Evolutionary conservation across 2,888 invertebrate genomes (phyloP), one percentile per base, ranked within the genome.

Genomic region (Epinotia nisella): DNA sequence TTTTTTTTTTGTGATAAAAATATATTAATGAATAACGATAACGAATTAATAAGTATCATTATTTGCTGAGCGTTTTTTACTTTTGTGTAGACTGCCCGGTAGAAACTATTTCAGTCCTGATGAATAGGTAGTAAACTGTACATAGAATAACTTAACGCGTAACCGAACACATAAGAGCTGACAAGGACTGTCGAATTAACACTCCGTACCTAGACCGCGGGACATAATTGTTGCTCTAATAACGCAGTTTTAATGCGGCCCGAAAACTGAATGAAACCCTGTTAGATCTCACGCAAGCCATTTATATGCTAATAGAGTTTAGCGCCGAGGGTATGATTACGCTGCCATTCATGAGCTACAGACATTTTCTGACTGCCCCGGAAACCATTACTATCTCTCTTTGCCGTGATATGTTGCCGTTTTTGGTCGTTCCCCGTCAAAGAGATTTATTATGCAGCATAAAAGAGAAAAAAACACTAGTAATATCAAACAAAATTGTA

Each of bases 341-440:
- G 56, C 19, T 49, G 59, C 56, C 74, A 72, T 71, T 75, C 72
- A 67, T 39, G 51, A 67, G 75, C 35, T 71, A 72, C 76, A 72
- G 76, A 78, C 68, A 78, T 77, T 77, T 77, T 76, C 70, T 69
- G 71, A 67, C 76, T 70, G 60, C 58, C 64, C 64, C 77, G 76
- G 74, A 80, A 81, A 70, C 80, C 76, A 79, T 81, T 82, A 80
- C 76, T 76, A 77, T 78, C 75, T 76, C 74, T 75, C 74, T 61
- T 77, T 75, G 77, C 74, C 51, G 45, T 70, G 75, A 76, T 51
- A 70, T 69, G 76, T 78, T 79, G 75, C 78, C 77, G 77, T 71
- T 81, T 80, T 77, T 79, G 66, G 73, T 70, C 75, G 73, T 69
- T 67, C 60, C 60, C 68, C 58, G 55, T 75, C 75, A 73, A 74